Conservation (phyloP, 2,888 invertebrate species). For the Prionchulus punctatus region DNA sequence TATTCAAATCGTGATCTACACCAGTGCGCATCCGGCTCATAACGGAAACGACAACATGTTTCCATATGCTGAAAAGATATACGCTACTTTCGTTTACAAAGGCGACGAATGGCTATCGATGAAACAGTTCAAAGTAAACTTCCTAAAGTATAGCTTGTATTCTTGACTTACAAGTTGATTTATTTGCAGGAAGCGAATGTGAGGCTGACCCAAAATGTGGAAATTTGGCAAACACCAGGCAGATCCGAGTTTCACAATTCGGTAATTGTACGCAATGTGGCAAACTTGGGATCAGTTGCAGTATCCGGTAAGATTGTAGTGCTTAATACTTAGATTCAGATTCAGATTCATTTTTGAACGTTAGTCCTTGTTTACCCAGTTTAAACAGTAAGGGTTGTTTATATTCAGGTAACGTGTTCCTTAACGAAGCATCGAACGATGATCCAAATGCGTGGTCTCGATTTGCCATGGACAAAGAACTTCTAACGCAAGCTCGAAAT, state of each 20-base stretch:
- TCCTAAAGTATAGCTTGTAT: no score
- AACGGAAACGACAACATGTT: conserved; percentile 1
- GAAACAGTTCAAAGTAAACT: background rate
- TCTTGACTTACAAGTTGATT: no score
- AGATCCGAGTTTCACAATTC: conserved; percentile 24
- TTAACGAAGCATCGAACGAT: background rate
- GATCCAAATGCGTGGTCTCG: background rate
- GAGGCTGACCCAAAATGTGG: conserved; percentile 21
- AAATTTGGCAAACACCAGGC: conserved; percentile 27
- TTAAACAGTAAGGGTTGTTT: no score
- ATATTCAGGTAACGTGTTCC: conserved; percentile 1
- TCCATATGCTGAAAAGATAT: conserved; percentile 25
- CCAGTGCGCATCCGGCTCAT: conserved; percentile 2
- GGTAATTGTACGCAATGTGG: conserved; percentile 21
- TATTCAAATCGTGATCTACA: background rate
- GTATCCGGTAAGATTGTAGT: conserved; percentile 20
- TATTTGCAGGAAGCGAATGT: conserved; percentile 13
- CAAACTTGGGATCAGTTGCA: conserved; percentile 20
- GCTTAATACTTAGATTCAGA: no score
- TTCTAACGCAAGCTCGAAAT: background rate
- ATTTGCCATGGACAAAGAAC: background rate
- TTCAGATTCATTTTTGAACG: no score
- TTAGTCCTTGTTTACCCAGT: no score
- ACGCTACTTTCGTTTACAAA: conserved; percentile 11
- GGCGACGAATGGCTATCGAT: background rate